Evolutionary conservation across 2,113 vertebrate genomes (phyloP).

Genomic region (Phalacrocorax carbo): DNA sequence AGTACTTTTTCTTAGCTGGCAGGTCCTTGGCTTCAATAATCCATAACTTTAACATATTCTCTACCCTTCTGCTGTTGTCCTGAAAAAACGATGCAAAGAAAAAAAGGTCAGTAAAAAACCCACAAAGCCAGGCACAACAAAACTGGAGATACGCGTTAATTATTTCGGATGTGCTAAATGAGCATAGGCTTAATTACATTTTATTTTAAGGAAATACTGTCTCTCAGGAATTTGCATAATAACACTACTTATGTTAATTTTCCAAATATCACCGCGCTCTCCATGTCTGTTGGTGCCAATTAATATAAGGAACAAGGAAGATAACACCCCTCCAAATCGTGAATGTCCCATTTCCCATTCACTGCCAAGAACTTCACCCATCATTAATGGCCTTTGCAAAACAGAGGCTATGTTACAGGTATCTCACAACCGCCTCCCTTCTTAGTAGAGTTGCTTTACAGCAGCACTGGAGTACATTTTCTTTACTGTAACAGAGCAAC

Average conservation of each 20-base stretch:
- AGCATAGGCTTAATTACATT: conserved; percentile 61
- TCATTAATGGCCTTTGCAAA: background rate
- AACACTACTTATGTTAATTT: conserved; percentile 65
- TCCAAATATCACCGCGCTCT: conserved; percentile 42
- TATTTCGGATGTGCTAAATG: conserved; percentile 52
- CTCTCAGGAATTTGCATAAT: conserved; percentile 67
- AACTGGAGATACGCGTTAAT: conserved; percentile 34
- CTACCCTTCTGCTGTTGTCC: conserved; percentile 97
- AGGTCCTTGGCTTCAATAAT: conserved; percentile 98
- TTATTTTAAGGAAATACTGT: conserved; percentile 66
- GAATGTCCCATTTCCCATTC: background rate
- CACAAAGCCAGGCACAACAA: conserved; percentile 12
- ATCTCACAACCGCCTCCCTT: background rate
- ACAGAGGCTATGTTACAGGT: background rate
- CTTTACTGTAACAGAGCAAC: background rate
- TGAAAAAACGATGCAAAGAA: conserved; percentile 43
- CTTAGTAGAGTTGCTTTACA: background rate
- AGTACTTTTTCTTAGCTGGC: conserved; percentile 96
- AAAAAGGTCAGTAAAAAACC: conserved; percentile 1
- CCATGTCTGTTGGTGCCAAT: conserved; percentile 43
- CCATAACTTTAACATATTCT: conserved; percentile 94
- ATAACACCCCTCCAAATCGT: conserved; percentile 15
- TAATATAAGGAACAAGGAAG: conserved; percentile 42
- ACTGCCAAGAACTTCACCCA: background rate
- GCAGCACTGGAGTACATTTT: background rate